Base-by-base conservation (phyloP, 1,140 invertebrate species). In the Sitodiplosis mosellana region DNA sequence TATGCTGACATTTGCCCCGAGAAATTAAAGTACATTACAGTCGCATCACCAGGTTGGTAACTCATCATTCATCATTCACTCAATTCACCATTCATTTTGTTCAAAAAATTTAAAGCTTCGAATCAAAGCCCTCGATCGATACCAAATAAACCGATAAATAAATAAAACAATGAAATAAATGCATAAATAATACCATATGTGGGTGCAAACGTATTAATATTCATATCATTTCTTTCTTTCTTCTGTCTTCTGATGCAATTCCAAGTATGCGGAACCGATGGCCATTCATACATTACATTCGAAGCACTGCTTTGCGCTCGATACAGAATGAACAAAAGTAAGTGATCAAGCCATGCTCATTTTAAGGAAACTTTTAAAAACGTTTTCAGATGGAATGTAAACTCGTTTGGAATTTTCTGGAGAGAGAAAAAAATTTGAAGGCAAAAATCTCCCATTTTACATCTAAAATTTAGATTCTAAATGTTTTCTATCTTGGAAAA, bases 281-380 rank as follows among this genome's bases (percentile, higher is more conserved):
- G 22, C 7, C 21, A 45, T 22, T 45, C 43, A 12, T 45, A 45
- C 15, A 19, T 45, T n/a, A 6, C 20, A 3, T 45, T 22, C 33
- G 43, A 45, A n/a, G 43, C 43, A 45, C 22, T 45, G n/a, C 20
- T 45, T 5, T 45, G 43, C 22, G 43, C 43, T 5, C 20, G 22
- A n/a, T 14, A 2, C 12, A 11, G 22, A 45, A 45, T 45, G 11
- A 45, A 19, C 17, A 11, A 33, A 45, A 21, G 43, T 45, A 15
- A 19, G 43, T n/a, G 7, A 15, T 22, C 6, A 33, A 2, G 7
- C 22, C 10, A 15, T 20, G 4, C 22, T 22, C 10, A 22, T 15
- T 10, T 20, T 20, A 17, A 11, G 6, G 8, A 4, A 10, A 6
- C 22, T 10, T 44, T 7, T 44, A 21, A 20, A 4, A 11, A 21